Base-by-base conservation (phyloP, 2,888 invertebrate genomes). In the Melipona beecheii region DNA sequence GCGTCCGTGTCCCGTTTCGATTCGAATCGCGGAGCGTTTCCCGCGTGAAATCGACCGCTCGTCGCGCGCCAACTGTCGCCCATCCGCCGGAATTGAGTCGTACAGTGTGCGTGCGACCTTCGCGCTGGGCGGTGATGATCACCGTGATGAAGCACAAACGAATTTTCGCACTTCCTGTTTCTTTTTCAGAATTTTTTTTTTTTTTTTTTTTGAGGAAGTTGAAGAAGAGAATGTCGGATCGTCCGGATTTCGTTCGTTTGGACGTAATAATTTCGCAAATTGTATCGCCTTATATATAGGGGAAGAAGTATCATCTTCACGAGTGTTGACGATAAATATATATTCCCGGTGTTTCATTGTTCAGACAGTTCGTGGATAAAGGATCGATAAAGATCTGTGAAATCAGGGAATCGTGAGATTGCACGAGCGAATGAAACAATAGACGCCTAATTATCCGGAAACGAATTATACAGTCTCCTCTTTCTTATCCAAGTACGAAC, bases 11-110 rank as follows among this genome's bases (percentile, higher is more conserved):
- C 54, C 52, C 52, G 36, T 74, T 74, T 43, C 36, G 5, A 13
- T 24, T 56, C 24, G 49, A 56, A 56, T 64, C 64, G 19, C 15
- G 17, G 21, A 54, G 43, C 19, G 78, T 27, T 79, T 62, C 54
- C 36, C 56, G 65, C 65, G 70, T 76, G 80, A 77, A 78, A 81
- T 78, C 71, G 75, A 64, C 6, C 54, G 50, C 27, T n/a, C 54
- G 71, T 64, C 71, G 73, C 49, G 73, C 54, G 73, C 64, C 77
- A 56, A 72, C 72, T 78, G 74, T 50, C 49, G 64, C 24, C 49
- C 43, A 78, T 66, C 66, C 24, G 36, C n/a, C 19, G 36, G 36
- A 58, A 58, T 58, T 50, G 65, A 58, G 9, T 54, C 49, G 65
- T 19, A 21, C 6, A 64, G 43, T 43, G 6, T 13, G n/a, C 27